Evolutionary conservation across 2,113 vertebrate species (phyloP).

Genomic region (Cervus canadensis): DNA sequence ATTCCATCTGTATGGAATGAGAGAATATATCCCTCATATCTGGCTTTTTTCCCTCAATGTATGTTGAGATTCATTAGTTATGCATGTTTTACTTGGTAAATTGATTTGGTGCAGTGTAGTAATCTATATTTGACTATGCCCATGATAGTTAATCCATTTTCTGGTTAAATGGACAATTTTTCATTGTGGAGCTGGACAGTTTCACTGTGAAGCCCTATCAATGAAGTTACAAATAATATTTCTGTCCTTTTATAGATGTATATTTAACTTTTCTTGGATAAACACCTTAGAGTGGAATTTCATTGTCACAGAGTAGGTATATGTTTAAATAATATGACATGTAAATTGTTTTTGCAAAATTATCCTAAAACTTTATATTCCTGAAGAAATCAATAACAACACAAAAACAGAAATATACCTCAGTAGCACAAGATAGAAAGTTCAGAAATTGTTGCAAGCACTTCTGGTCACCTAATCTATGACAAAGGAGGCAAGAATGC

Average conservation of each 20-base stretch:
- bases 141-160: not conserved
- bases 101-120: not conserved
- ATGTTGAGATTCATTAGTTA: not conserved
- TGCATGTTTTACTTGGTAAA: not conserved
- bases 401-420: not conserved
- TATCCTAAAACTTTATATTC: not conserved
- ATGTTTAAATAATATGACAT: not conserved
- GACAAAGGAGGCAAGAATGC: not conserved
- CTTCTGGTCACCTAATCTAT: not conserved
- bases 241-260: not conserved
- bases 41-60: not conserved
- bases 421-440: not conserved
- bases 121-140: not conserved
- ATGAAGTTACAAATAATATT: not conserved
- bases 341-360: not conserved
- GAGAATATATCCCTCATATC: not conserved
- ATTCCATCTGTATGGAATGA: not conserved
- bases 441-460: not conserved
- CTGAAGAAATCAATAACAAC: not conserved
- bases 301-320: not conserved
- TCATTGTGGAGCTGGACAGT: not conserved
- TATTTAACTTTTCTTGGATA: not conserved
- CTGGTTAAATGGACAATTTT: not conserved
- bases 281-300: not conserved
- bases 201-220: not conserved